Percentiles rank a stretch among this genome's conserved stretches.
These are phyloP conservation scores for Drosophila ambigua DNA, from an alignment of 1,140 invertebrate genomes.

Conservation along the genomic window DNA sequence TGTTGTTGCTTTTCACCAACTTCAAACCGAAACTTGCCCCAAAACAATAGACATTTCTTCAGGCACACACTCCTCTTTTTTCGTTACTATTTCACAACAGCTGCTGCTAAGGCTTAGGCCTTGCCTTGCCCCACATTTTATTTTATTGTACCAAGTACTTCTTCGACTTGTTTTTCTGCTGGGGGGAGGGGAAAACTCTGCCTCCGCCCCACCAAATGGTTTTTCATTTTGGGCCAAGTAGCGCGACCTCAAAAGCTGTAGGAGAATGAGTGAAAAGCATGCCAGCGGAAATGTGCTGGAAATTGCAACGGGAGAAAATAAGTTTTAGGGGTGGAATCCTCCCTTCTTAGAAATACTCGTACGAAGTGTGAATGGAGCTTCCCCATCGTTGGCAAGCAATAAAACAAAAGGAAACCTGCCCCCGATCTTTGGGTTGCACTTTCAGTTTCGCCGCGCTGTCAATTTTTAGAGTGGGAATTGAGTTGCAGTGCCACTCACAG, in stretches of 20 bases:
- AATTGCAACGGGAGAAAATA: conserved; percentile 27
- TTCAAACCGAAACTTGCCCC: neutral
- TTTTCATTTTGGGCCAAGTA: conserved; percentile 51
- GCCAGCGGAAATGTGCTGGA: conserved; percentile 57
- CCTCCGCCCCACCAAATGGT: conserved; percentile 17
- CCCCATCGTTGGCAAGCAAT: conserved; percentile 27
- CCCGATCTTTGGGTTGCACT: conserved; percentile 37
- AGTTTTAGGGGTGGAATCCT: conserved; percentile 1
- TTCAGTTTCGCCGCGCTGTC: conserved; percentile 48
- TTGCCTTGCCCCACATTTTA: conserved; percentile 46
- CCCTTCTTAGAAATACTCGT: conserved; percentile 16
- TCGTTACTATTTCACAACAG: too few relatives aligned
- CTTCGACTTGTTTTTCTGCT: conserved; percentile 19
- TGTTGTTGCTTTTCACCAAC: conserved; percentile 1
- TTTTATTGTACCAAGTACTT: conserved; percentile 29
- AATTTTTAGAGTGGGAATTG: conserved; percentile 35
- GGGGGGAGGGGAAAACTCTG: conserved; percentile 27
- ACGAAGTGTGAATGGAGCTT: conserved; percentile 12
- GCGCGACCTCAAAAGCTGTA: conserved; percentile 54
- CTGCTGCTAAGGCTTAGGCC: conserved; percentile 5
- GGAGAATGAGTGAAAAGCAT: conserved; percentile 32
- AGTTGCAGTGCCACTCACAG: conserved; percentile 1
- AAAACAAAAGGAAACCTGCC: conserved; percentile 53
- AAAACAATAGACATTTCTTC: conserved; percentile 4
- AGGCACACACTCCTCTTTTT: conserved; percentile 21